phyloP scores from a whole-genome alignment of 1,140 invertebrate species.

The Acyrthosiphon pisum region DNA sequence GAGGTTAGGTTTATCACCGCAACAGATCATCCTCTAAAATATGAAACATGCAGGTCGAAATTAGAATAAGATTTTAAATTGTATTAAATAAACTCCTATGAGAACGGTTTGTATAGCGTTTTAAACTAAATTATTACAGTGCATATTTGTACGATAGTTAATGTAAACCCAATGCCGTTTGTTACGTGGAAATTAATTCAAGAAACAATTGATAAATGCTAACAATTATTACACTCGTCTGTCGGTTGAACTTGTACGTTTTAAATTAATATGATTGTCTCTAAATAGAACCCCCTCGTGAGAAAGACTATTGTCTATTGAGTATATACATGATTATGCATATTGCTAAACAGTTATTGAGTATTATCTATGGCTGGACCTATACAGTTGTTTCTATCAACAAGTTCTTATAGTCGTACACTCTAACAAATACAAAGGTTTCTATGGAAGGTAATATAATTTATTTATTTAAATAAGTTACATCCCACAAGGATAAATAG shows the following conservation, averaged over 20 bases:
- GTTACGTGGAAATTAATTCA: conserved; percentile 9
- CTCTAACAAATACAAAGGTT: not conserved
- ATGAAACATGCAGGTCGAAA: conserved; percentile 34
- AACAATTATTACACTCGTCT: conserved; percentile 12
- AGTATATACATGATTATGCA: conserved; percentile 39
- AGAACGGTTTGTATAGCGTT: not conserved
- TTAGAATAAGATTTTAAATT: conserved; percentile 17
- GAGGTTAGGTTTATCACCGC: conserved; percentile 37
- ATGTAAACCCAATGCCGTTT: conserved; percentile 26
- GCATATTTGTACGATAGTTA: conserved; percentile 1
- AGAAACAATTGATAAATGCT: conserved; percentile 41
- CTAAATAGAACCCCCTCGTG: conserved; percentile 19
- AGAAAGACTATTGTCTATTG: conserved; percentile 10
- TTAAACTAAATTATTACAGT: conserved; percentile 33
- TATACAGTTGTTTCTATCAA: not conserved
- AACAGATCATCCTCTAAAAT: conserved; percentile 16
- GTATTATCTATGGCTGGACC: not conserved
- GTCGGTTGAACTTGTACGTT: not conserved
- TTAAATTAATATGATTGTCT: conserved; percentile 9
- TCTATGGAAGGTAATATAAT: not conserved
- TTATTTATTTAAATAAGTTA: conserved; percentile 30
- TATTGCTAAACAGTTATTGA: not conserved
- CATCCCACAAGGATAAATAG: not conserved
- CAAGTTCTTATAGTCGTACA: not conserved
- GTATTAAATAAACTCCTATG: not conserved